These are phyloP conservation scores for Parazoanthus atlanticus DNA, from an alignment of 92 coral and sea anemone genomes.

Conservation along the genomic window DNA sequence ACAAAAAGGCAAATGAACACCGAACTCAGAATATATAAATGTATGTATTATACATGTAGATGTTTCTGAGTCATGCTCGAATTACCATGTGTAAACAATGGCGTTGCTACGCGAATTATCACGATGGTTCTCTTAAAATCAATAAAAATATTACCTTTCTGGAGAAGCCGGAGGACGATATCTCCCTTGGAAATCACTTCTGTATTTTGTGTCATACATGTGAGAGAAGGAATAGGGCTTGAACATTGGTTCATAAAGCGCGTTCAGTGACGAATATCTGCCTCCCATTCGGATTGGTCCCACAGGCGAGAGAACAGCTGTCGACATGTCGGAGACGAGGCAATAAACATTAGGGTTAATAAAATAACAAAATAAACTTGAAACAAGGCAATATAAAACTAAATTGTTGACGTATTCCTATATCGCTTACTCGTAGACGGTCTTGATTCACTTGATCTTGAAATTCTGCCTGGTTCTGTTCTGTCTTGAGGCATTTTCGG, in stretches of 20 bases:
- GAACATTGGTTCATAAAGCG: constrained; percentile 89
- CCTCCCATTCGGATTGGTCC: constrained; percentile 50
- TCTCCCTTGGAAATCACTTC: constrained; percentile 87
- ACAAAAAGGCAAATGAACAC: too few relatives aligned
- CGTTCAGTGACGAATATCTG: constrained; percentile 80
- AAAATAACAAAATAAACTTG: neutral
- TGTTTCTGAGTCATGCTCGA: neutral
- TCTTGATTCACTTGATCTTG: constrained; percentile 22
- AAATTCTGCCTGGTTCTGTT: constrained; percentile 3
- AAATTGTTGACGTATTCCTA: neutral
- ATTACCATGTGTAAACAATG: neutral
- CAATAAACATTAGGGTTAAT: neutral
- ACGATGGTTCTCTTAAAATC: neutral
- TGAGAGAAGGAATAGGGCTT: constrained; percentile 95
- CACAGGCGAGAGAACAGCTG: constrained; percentile 14
- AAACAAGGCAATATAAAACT: constrained; percentile 11
- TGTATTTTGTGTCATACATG: constrained; percentile 93
- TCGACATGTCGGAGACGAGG: neutral
- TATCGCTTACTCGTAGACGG: constrained; percentile 29
- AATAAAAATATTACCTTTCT: constrained; percentile 69
- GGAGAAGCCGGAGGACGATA: constrained; percentile 81
- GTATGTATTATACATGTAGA: too few relatives aligned
- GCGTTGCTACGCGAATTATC: constrained; percentile 49
- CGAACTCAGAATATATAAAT: neutral
- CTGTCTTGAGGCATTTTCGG: neutral